Evolutionary conservation across 2,888 invertebrate genomes (phyloP), one percentile per base, ranked within the genome.

Genomic region (Caenorhabditis sp.): DNA sequence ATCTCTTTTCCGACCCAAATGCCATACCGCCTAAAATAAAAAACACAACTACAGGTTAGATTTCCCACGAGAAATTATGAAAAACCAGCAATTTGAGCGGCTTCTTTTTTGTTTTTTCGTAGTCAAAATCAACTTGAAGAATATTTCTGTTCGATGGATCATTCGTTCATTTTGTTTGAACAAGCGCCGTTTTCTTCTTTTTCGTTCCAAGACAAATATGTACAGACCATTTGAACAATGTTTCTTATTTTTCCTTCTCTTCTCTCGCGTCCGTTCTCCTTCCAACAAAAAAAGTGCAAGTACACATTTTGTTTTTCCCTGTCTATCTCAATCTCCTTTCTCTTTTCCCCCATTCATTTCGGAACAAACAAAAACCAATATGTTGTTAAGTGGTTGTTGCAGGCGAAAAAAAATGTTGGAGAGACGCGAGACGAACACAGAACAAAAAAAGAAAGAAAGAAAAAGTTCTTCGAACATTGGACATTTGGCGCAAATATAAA

Each of bases 151-250:
- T 43, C 43, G 17, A 43, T 43, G 14, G 43, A 43, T 43, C 43
- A 43, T 10, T 43, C 17, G 12, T 17, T 14, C 17, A 17, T 17
- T 43, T 36, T 43, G 14, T 43, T 43, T 43, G 43, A 43, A 43
- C 43, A 43, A 43, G 43, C 43, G 43, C 14, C 43, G 14, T 12
- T 17, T 36, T 36, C 12, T 36, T 36, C 36, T 36, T 43, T 43
- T 43, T 43, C 17, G 14, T 43, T 17, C 14, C 43, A 43, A 43
- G 17, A 17, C 43, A 43, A 43, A 43, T 43, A 43, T 43, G 43
- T 43, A 43, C 43, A 43, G 43, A 43, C 43, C 43, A 43, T 43
- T 43, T 43, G 43, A 43, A 43, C 43, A 43, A 43, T 43, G 43
- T 43, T 43, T 43, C 43, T 43, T 43, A 3, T 43, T 43, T 43